Evolutionary conservation across 2,797 vertebrate genomes (phyloP).

Genomic region (Coreius guichenoti): DNA sequence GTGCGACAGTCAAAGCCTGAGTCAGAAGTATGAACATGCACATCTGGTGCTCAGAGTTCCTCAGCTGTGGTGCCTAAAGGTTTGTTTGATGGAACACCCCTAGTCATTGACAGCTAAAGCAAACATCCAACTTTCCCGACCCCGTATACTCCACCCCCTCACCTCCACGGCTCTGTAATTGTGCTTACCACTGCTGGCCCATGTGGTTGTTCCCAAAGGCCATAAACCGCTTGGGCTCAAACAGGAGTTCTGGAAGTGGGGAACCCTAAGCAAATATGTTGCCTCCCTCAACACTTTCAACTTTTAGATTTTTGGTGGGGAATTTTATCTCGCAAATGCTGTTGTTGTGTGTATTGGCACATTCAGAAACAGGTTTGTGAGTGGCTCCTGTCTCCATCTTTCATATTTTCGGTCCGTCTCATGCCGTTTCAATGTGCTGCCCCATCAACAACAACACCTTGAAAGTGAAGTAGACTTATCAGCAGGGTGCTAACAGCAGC

Average conservation of each 20-base stretch:
- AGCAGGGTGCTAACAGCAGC: conserved; percentile 1
- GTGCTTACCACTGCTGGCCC: conserved; percentile 25
- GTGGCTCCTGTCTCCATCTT: neutral
- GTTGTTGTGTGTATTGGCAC: neutral
- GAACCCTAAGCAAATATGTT: neutral
- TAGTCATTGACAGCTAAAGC: conserved; percentile 25
- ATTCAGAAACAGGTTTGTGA: neutral
- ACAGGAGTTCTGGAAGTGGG: neutral
- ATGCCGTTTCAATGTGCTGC: neutral
- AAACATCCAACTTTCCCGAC: conserved; percentile 33
- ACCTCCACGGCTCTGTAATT: conserved; percentile 33
- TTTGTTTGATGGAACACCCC: conserved; percentile 35
- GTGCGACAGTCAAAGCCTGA: neutral
- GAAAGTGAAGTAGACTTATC: conserved; percentile 1
- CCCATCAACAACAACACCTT: neutral
- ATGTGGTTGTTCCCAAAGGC: conserved; percentile 5
- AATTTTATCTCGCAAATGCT: neutral
- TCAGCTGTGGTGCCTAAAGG: conserved; percentile 22
- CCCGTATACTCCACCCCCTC: neutral
- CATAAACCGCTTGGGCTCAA: neutral
- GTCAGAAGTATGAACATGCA: conserved; percentile 29
- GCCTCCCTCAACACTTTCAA: neutral
- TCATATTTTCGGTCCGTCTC: neutral
- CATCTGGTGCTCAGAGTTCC: conserved; percentile 28
- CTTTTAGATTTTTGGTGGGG: neutral